Evolutionary conservation across 2,797 vertebrate species (phyloP).

Genomic region (Philypnodon macrostomus): DNA sequence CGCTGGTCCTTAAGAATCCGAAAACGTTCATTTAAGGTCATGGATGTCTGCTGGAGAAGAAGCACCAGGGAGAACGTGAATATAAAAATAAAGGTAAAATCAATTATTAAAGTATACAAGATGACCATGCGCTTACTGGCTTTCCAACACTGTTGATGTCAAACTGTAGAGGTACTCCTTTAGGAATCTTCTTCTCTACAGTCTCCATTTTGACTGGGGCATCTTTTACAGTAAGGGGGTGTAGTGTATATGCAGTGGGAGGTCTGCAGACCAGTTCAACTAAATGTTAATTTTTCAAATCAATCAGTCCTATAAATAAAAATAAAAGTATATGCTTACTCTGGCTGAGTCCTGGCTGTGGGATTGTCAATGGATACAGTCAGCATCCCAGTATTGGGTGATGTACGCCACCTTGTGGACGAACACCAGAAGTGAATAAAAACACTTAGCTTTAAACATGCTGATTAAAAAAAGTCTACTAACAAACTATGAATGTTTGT

Average conservation of each 20-base stretch:
- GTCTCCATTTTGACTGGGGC: constrained; percentile 76
- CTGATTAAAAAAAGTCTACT: too few relatives aligned
- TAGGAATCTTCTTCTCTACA: constrained; percentile 85
- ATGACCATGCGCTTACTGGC: constrained; percentile 74
- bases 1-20: constrained; percentile 91
- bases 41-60: constrained; percentile 80
- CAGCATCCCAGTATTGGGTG: constrained; percentile 84
- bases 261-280: constrained; percentile 53
- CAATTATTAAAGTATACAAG: background rate
- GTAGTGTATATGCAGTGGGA: constrained; percentile 81
- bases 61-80: background rate
- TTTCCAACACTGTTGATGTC: constrained; percentile 98
- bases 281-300: background rate
- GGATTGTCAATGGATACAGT: constrained; percentile 96
- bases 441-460: background rate
- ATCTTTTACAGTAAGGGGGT: constrained; percentile 74
- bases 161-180: constrained; percentile 92
- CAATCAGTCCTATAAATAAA: background rate
- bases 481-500: too few relatives aligned
- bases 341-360: constrained; percentile 78
- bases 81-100: background rate
- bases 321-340: constrained; percentile 68
- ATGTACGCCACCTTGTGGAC: constrained; percentile 87
- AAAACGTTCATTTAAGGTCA: constrained; percentile 94
- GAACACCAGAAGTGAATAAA: constrained; percentile 11